Evolutionary conservation across 2,113 vertebrate genomes (phyloP).

Genomic region (Pachycephala philippinensis): DNA sequence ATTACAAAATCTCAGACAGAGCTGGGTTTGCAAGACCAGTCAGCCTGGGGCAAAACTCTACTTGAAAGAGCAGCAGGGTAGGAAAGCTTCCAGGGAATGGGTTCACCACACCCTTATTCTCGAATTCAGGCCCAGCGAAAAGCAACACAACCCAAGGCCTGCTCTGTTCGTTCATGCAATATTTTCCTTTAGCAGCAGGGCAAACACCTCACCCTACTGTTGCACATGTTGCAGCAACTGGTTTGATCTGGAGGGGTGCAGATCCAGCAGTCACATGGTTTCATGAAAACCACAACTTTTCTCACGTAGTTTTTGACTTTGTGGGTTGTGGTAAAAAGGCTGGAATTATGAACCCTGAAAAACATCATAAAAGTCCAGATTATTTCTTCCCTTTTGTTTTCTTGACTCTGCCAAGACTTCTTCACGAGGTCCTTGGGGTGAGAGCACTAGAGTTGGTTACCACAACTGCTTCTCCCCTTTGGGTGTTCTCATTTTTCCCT

Average conservation of each 20-base stretch:
- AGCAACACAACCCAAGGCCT: neutral
- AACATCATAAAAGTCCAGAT: neutral
- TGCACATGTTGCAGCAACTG: neutral
- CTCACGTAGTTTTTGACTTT: neutral
- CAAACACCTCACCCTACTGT: neutral
- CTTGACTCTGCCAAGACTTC: neutral
- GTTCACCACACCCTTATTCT: neutral
- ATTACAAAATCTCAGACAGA: slow-evolving; percentile 21
- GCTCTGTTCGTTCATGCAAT: neutral
- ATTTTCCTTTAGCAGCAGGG: neutral
- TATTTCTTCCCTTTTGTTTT: neutral
- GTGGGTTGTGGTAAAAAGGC: neutral
- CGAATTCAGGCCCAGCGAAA: neutral
- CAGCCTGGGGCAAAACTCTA: neutral
- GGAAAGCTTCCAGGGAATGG: neutral
- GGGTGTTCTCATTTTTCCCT: neutral
- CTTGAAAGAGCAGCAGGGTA: neutral
- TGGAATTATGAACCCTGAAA: neutral
- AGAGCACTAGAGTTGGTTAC: neutral
- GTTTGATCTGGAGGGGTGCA: neutral
- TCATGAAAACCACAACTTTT: neutral
- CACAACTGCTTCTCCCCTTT: neutral
- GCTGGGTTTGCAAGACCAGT: slow-evolving; percentile 9
- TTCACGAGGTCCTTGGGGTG: neutral
- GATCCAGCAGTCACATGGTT: rapidly evolving